These are phyloP conservation scores for Neolamprologus variostigma DNA, from an alignment of 2,113 vertebrate genomes.

Conservation along the genomic window DNA sequence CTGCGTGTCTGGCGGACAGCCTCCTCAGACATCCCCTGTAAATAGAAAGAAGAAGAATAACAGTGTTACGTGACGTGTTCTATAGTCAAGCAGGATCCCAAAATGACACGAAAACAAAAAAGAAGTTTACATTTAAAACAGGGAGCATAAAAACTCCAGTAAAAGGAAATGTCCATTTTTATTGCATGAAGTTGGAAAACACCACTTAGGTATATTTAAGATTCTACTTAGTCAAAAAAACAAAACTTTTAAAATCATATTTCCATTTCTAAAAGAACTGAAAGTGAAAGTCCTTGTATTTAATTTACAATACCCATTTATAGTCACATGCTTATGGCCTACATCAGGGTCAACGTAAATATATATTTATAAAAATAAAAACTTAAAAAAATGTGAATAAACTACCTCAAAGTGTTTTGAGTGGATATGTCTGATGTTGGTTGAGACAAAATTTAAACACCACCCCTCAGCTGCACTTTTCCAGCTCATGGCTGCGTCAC, in stretches of 20 bases:
- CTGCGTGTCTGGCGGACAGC: conserved; percentile 86
- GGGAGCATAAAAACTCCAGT: background rate
- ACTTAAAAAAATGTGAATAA: background rate
- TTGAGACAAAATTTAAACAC: background rate
- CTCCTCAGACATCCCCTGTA: conserved; percentile 86
- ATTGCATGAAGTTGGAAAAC: background rate
- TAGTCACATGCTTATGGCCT: background rate
- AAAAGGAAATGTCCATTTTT: background rate
- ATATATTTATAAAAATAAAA: background rate
- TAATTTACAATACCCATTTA: background rate
- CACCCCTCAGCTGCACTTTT: background rate
- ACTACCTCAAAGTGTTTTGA: background rate
- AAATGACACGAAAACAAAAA: background rate
- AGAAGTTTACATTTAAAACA: background rate
- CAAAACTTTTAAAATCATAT: background rate
- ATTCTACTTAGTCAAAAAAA: background rate
- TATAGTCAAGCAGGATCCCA: background rate
- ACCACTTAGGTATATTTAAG: background rate
- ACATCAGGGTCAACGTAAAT: background rate
- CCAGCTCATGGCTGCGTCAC: background rate
- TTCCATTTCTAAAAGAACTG: background rate
- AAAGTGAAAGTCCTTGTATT: background rate
- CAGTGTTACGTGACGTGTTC: background rate
- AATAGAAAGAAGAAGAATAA: background rate
- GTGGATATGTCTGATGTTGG: background rate